Conservation (phyloP, 2,113 vertebrate species). For the Carassius gibelio region DNA sequence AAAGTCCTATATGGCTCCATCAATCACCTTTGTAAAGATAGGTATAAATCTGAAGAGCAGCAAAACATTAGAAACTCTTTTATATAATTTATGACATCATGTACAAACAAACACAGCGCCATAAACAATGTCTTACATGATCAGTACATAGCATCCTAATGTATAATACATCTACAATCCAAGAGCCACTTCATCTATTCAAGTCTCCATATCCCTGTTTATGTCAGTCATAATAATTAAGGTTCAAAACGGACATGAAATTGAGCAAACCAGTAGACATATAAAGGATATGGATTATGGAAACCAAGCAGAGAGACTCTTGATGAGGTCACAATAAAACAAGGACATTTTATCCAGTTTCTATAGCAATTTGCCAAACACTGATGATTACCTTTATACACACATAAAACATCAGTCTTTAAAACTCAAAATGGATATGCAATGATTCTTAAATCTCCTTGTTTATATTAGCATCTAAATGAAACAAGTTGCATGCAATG, state of each 20-base stretch:
- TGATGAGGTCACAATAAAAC: slow-evolving; percentile 1
- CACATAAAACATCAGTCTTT: background rate
- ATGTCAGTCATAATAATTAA: background rate
- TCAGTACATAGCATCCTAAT: slow-evolving; percentile 3
- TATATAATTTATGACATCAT: slow-evolving; percentile 59
- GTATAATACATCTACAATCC: background rate
- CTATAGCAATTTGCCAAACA: slow-evolving; percentile 28
- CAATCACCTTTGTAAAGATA: slow-evolving; percentile 41
- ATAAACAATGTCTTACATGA: slow-evolving; percentile 54
- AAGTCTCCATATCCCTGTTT: background rate
- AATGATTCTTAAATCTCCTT: background rate
- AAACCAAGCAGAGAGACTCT: background rate
- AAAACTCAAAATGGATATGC: background rate
- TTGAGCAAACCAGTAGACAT: background rate
- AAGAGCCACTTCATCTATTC: background rate
- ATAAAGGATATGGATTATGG: background rate
- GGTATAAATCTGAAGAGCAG: slow-evolving; percentile 52
- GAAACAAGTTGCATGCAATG: background rate
- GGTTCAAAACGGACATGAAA: slow-evolving; percentile 21
- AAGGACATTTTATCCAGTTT: slow-evolving; percentile 3
- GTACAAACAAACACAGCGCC: slow-evolving; percentile 55
- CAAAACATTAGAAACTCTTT: slow-evolving; percentile 45
- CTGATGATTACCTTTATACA: slow-evolving; percentile 6
- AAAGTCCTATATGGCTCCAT: background rate
- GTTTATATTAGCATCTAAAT: slow-evolving; percentile 18